phyloP scores from a whole-genome alignment of 2,888 invertebrate genomes.

The Ethmia dodecea region DNA sequence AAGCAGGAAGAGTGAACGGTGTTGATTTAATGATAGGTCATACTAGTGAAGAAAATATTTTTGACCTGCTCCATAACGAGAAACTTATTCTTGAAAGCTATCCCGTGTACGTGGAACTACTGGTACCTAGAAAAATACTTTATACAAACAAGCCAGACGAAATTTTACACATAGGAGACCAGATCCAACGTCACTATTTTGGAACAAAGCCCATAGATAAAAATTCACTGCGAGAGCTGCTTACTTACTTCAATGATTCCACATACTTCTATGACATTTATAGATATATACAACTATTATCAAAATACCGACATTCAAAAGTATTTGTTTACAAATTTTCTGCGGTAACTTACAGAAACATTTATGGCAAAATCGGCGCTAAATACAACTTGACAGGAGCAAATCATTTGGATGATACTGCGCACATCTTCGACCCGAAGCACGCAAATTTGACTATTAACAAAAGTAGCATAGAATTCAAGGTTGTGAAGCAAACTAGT shows the following conservation, averaged over 20 bases:
- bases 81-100: not conserved
- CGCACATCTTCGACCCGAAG: not conserved
- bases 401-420: not conserved
- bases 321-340: not conserved
- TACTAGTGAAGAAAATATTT: not conserved
- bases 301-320: not conserved
- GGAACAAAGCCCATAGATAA: not conserved
- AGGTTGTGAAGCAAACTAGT: not conserved
- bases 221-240: not conserved
- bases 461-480: not conserved
- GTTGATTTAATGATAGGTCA: not conserved
- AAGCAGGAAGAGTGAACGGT: not conserved
- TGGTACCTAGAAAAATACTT: not conserved
- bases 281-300: not conserved
- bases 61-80: not conserved
- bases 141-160: not conserved
- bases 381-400: not conserved
- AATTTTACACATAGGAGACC: not conserved
- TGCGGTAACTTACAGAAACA: not conserved
- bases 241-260: not conserved
- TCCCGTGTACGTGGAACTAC: not conserved
- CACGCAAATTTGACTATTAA: not conserved
- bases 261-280: not conserved
- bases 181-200: not conserved
- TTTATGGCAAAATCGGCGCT: not conserved